Percentiles rank a stretch among this genome's conserved stretches.
phyloP scores from a whole-genome alignment of 2,888 invertebrate genomes.

The Campaea margaritaria region DNA sequence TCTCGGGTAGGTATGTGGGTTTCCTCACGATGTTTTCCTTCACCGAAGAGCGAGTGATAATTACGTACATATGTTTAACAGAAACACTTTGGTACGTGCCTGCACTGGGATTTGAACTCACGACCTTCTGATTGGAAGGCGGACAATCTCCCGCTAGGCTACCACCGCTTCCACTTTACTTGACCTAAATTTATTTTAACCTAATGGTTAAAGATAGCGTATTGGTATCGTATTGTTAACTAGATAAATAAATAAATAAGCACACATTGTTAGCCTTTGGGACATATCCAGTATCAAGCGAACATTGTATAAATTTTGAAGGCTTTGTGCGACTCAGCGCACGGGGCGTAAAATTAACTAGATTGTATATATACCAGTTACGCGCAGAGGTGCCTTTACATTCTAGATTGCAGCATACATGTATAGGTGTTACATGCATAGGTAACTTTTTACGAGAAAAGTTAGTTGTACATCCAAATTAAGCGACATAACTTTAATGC shows the following conservation, averaged over 20 bases:
- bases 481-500: neutral
- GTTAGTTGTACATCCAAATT: neutral
- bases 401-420: neutral
- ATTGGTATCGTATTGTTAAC: neutral
- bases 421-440: neutral
- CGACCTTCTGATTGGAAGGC: too few species aligned
- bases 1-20: too few species aligned
- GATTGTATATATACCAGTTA: conserved; percentile 15
- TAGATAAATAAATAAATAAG: too few species aligned
- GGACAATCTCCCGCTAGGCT: too few species aligned
- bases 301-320: neutral
- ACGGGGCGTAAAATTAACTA: conserved; percentile 22
- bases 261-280: neutral
- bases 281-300: neutral
- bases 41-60: too few species aligned
- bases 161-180: too few species aligned
- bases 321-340: conserved; percentile 11
- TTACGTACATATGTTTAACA: too few species aligned
- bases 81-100: too few species aligned
- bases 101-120: too few species aligned
- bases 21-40: too few species aligned
- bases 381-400: conserved; percentile 4
- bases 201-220: too few species aligned
- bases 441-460: neutral
- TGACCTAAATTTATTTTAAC: too few species aligned